phyloP scores from a whole-genome alignment of 2,797 vertebrate species.

The Emydoidea blandingii region DNA sequence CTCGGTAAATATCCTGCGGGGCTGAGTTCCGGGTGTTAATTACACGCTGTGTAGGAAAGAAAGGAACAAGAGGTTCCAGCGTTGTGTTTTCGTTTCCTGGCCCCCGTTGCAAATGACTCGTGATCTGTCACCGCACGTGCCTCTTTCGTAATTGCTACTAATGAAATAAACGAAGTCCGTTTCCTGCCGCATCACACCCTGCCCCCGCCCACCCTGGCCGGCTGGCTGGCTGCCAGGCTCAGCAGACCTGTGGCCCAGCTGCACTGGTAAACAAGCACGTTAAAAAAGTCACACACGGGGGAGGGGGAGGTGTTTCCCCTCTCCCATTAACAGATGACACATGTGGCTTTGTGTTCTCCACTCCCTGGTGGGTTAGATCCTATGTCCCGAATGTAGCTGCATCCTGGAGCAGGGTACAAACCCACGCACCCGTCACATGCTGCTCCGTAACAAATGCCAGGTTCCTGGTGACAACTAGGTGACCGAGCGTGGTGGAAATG shows the following conservation, averaged over 20 bases:
- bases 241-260: background rate
- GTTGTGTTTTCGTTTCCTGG: background rate
- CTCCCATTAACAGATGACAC: background rate
- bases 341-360: background rate
- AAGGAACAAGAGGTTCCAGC: background rate
- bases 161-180: background rate
- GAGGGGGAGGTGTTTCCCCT: background rate
- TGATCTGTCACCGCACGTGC: background rate
- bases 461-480: no score
- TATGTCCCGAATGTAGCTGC: background rate
- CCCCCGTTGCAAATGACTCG: background rate
- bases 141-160: background rate
- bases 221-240: fast-evolving
- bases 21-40: background rate
- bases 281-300: background rate
- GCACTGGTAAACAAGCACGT: background rate
- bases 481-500: no score
- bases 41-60: background rate
- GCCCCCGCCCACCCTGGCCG: fast-evolving
- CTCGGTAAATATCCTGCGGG: background rate
- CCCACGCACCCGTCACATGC: background rate
- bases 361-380: background rate
- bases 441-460: no score
- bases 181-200: background rate
- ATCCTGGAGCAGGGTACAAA: background rate